Conservation (phyloP, 2,113 vertebrate genomes). For the Misgurnus anguillicaudatus region DNA sequence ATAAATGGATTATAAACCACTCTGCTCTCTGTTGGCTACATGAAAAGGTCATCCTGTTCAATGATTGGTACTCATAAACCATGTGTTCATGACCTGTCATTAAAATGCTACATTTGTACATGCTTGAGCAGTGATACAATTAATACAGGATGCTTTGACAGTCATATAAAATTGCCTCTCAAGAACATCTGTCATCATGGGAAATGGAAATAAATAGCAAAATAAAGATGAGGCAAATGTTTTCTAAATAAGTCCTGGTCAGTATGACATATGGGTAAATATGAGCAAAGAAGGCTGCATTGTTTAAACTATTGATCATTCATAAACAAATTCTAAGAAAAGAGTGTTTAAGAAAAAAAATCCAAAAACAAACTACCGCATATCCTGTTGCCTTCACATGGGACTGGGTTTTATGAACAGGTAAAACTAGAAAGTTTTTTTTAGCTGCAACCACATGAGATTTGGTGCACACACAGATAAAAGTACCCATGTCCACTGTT, state of each 20-base stretch:
- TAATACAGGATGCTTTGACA: constrained; percentile 17
- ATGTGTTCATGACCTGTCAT: constrained; percentile 5
- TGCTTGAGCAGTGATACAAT: background rate
- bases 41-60: constrained; percentile 14
- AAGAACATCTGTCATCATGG: constrained; percentile 16
- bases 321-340: too few species aligned
- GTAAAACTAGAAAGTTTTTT: too few species aligned
- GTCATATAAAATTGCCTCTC: constrained; percentile 25
- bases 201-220: background rate
- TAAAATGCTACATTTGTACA: constrained; percentile 39
- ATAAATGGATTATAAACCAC: constrained; percentile 26
- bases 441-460: too few species aligned
- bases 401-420: too few species aligned
- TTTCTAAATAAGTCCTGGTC: background rate
- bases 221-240: background rate
- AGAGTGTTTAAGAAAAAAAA: too few species aligned
- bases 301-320: too few species aligned
- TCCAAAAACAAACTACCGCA: too few species aligned
- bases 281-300: too few species aligned
- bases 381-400: too few species aligned
- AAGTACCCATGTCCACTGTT: too few species aligned
- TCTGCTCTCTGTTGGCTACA: background rate
- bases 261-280: too few species aligned
- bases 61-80: background rate
- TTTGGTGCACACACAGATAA: too few species aligned